These are phyloP conservation scores for Stenotaenia linearis DNA, from an alignment of 2,888 invertebrate genomes.

Conservation along the genomic window DNA sequence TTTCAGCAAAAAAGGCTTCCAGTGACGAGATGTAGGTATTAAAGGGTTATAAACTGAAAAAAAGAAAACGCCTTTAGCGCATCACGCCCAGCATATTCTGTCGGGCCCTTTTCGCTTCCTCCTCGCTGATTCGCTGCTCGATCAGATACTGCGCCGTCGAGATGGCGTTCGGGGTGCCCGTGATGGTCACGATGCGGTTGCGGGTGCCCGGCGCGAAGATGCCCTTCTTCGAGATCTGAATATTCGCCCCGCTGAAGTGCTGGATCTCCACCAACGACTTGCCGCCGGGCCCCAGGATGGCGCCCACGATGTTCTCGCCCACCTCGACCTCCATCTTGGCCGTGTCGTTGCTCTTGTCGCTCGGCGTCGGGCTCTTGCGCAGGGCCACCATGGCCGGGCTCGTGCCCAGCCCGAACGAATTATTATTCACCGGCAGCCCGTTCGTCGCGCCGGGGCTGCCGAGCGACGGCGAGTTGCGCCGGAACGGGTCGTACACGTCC, in stretches of 20 bases:
- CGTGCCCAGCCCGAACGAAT: slow-evolving; percentile 79
- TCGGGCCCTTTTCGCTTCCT: slow-evolving; percentile 88
- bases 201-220: slow-evolving; percentile 94
- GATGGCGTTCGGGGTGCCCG: slow-evolving; percentile 82
- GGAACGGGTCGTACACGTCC: slow-evolving; percentile 63
- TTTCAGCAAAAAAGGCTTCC: no score
- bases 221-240: slow-evolving; percentile 98
- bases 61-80: slow-evolving; percentile 30
- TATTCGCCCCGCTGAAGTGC: slow-evolving; percentile 92
- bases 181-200: slow-evolving; percentile 94
- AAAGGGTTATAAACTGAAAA: no score
- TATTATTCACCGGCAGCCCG: slow-evolving; percentile 59
- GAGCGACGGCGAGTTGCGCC: slow-evolving; percentile 63
- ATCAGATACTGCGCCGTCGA: slow-evolving; percentile 89
- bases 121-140: slow-evolving; percentile 92
- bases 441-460: slow-evolving; percentile 61
- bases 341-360: slow-evolving; percentile 39
- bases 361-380: slow-evolving; percentile 42
- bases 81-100: slow-evolving; percentile 54
- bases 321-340: slow-evolving; percentile 78
- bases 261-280: slow-evolving; percentile 95
- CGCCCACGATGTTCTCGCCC: slow-evolving; percentile 89
- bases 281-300: slow-evolving; percentile 94
- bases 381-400: slow-evolving; percentile 44
- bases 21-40: no score